Evolutionary conservation across 1,140 invertebrate species (phyloP), one percentile per base, ranked within the genome.

Genomic region (Drosophila kurseongensis): DNA sequence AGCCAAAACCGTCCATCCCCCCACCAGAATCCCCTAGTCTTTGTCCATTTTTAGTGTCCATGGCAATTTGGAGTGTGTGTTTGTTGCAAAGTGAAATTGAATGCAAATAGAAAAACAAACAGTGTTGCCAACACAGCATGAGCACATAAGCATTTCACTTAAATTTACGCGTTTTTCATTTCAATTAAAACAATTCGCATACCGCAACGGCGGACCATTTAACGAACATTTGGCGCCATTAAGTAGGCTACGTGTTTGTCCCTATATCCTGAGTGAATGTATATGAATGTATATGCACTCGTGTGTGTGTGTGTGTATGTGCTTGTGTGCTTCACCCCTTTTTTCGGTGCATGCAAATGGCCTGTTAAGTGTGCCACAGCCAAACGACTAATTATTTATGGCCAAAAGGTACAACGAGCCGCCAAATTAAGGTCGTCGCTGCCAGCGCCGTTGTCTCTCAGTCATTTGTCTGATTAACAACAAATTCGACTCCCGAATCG

Each of bases 81-180:
- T 75, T 88, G 82, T 88, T 86, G 84, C 79, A 73, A 55, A 79
- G 66, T 88, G 83, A 83, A 86, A 88, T 86, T 88, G 83, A 86
- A 86, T 86, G 79, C 84, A 86, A 86, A 86, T 86, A 86, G 83
- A 73, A 83, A 83, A 88, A 83, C 84, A 82, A 65, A 75, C 55
- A 61, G 40, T 52, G 36, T 56, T 40, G 51, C 62, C 38, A 57
- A 56, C 58, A 59, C 55, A 60, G 55, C 59, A 32, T 14, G 36
- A 32, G 48, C 40, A 67, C 36, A 58, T 60, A 73, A 63, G 62
- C 78, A 84, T 61, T 73, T 63, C 84, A 86, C 83, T 86, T 86
- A 72, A 88, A 86, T 86, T 79, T 79, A 86, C 83, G 83, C 83
- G 83, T 86, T 86, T 85, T 88, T 75, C 83, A 83, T 86, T 86